These are phyloP conservation scores for Lepidothrix coronata DNA, from an alignment of 2,113 vertebrate species.

Conservation along the genomic window DNA sequence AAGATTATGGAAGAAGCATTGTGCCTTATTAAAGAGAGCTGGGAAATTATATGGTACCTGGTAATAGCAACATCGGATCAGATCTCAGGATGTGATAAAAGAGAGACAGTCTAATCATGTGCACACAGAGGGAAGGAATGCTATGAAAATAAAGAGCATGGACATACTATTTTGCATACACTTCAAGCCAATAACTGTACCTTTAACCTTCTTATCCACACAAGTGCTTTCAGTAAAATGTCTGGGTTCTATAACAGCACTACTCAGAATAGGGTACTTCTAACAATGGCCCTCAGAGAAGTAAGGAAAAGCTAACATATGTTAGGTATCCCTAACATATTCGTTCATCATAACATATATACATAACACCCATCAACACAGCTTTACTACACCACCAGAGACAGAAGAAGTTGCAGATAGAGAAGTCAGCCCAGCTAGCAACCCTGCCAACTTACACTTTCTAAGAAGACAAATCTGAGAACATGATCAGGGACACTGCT, in stretches of 20 bases:
- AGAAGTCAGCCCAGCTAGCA: not conserved
- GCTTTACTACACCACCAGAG: not conserved
- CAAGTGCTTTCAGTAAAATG: not conserved
- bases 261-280: not conserved
- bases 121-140: not conserved
- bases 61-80: not conserved
- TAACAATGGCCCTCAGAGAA: not conserved
- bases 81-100: slow-evolving; percentile 20
- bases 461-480: not conserved
- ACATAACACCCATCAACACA: not conserved
- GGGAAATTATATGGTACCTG: slow-evolving; percentile 12
- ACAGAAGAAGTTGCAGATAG: not conserved
- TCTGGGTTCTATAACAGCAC: not conserved
- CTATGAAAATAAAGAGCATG: not conserved
- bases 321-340: not conserved
- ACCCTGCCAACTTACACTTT: not conserved
- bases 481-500: not conserved
- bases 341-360: not conserved
- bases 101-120: not conserved
- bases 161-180: not conserved
- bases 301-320: not conserved
- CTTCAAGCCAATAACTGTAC: not conserved
- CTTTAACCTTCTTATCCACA: not conserved
- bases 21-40: not conserved
- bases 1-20: not conserved